Base-by-base conservation (phyloP, 2,113 vertebrate genomes). In the Gavialis gangeticus region DNA sequence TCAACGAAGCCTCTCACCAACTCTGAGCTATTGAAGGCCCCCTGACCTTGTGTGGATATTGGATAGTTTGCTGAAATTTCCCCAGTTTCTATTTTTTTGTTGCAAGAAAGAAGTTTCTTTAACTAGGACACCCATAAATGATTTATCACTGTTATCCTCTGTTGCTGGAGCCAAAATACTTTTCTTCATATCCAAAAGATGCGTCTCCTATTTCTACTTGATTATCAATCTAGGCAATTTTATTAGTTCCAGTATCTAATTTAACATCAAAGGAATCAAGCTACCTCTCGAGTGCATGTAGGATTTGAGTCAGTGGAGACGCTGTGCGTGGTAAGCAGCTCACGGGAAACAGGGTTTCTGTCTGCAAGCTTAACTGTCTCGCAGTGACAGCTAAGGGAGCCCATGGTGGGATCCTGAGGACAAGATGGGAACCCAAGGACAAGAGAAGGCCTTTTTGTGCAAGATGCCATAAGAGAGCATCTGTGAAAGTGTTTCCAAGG, bases 251-350 rank as follows among this genome's bases (percentile, higher is more conserved):
- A 4, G 64, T 67, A 69, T 75, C 91, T 94, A 89, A 93, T 93
- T 96, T 93, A 95, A 91, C 88, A 94, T 96, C 92, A 97, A 82
- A 96, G 84, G 95, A 94, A 87, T 85, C 88, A 96, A 95, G 89
- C 82, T 90, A 96, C 86, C 84, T 94, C 93, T 93, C 96, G 92
- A 66, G 86, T 92, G 91, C 89, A 82, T 85, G 93, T 77, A 89
- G 90, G 88, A 37, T 64, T 78, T 79, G 95, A 89, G 81, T 95
- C 86, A 82, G 80, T 84, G 84, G 84, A 82, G 75, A 73, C 84
- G 34, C 2, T 14, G 80, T 91, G 75, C 78, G 62, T 12, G 1
- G 77, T 64, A 34, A 90, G 86, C 34, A 16, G 90, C 88, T 85
- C 37, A 83, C 0, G 81, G 84, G 79, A 93, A 84, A 66, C 79